These are phyloP conservation scores for Heliangelus exortis DNA, from an alignment of 2,797 vertebrate genomes.

Conservation along the genomic window DNA sequence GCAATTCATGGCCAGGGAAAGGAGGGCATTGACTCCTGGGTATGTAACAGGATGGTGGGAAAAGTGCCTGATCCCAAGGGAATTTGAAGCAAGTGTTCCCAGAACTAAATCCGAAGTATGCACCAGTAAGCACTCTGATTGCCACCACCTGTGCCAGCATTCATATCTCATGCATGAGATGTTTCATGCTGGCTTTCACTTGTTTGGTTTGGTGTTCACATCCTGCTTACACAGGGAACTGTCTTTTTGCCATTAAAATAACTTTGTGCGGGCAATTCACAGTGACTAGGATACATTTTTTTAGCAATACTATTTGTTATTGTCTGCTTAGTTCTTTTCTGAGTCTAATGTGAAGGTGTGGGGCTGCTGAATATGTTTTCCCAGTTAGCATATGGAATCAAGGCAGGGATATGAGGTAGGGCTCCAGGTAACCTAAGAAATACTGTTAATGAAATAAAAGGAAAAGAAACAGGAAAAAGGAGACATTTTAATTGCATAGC, in stretches of 20 bases:
- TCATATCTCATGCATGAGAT: not conserved
- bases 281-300: not conserved
- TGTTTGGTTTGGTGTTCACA: not conserved
- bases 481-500: not conserved
- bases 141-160: not conserved
- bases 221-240: not conserved
- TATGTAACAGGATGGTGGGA: not conserved
- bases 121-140: not conserved
- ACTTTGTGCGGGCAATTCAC: not conserved
- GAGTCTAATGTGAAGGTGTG: not conserved
- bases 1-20: not conserved
- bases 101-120: not conserved
- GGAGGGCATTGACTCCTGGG: not conserved
- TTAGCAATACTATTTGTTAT: not conserved
- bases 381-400: not conserved
- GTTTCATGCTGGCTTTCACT: not conserved
- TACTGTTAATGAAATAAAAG: not conserved
- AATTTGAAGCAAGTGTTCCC: not conserved
- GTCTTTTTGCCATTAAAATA: not conserved
- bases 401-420: not conserved
- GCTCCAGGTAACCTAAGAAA: not conserved
- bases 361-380: not conserved
- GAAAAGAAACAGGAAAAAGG: not conserved
- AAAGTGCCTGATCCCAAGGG: not conserved
- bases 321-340: not conserved